A percentile compares a stretch with the other conserved stretches of the same genome.
These are phyloP conservation scores for Chamaea fasciata DNA, from an alignment of 2,113 vertebrate species.

Conservation along the genomic window DNA sequence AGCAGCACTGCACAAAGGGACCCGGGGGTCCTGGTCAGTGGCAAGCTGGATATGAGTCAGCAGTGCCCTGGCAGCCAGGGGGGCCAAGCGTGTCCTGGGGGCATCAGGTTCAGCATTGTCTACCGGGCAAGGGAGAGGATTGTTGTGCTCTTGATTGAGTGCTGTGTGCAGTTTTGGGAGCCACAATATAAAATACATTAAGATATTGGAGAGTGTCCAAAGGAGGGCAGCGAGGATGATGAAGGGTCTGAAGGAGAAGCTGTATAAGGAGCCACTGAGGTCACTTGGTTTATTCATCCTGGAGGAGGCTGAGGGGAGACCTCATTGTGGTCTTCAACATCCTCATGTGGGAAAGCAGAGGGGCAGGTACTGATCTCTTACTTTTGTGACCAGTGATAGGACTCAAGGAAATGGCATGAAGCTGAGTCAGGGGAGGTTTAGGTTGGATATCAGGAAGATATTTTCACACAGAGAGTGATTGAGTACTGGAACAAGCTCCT, in stretches of 20 bases:
- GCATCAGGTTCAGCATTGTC: rapidly evolving
- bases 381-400: background rate
- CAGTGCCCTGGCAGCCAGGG: background rate
- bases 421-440: background rate
- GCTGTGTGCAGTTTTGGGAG: background rate
- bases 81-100: rapidly evolving
- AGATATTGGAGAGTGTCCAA: background rate
- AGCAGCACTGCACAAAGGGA: background rate
- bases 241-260: background rate
- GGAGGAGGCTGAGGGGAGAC: background rate
- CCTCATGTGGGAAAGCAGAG: background rate
- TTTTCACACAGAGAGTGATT: background rate
- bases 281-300: background rate
- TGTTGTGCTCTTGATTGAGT: rapidly evolving
- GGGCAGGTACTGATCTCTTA: background rate
- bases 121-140: rapidly evolving
- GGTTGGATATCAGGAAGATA: background rate
- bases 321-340: background rate
- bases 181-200: background rate
- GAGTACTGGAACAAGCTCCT: background rate
- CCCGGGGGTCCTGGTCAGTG: rapidly evolving
- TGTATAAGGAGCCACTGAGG: background rate
- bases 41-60: rapidly evolving
- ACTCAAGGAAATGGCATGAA: background rate
- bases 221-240: background rate